Percentiles rank a stretch among this genome's conserved stretches.
phyloP scores from a whole-genome alignment of 2,797 vertebrate genomes.

The Enteromius radiatus region DNA sequence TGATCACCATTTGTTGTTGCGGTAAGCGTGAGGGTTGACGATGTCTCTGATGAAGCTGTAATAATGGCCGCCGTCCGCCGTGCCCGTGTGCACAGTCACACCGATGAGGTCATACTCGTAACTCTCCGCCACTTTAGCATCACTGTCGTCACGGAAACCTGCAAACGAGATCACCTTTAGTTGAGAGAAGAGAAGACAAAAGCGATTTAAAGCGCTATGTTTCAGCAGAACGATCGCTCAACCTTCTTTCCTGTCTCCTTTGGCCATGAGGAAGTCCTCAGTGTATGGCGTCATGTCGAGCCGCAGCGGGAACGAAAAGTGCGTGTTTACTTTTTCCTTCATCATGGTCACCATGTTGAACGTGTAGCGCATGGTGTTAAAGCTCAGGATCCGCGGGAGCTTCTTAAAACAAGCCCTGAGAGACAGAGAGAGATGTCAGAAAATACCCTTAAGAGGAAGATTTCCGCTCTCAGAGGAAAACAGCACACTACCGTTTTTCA shows the following conservation, averaged over 20 bases:
- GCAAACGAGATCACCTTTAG: slow-evolving; percentile 14
- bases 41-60: slow-evolving; percentile 99
- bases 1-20: slow-evolving; percentile 95
- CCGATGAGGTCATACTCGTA: slow-evolving; percentile 98
- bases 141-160: slow-evolving; percentile 91
- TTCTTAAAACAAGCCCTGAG: slow-evolving; percentile 97
- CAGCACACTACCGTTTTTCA: slow-evolving; percentile 87
- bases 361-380: slow-evolving; percentile 99
- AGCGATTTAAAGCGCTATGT: background rate
- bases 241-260: slow-evolving; percentile 96
- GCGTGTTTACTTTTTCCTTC: slow-evolving; percentile 99
- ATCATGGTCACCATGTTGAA: slow-evolving; percentile 99
- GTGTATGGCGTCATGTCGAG: slow-evolving; percentile 99
- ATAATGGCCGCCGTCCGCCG: slow-evolving; percentile 97
- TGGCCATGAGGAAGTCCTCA: slow-evolving; percentile 98
- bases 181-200: background rate
- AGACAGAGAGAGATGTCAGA: background rate
- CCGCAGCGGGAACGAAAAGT: slow-evolving; percentile 97
- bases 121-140: slow-evolving; percentile 86
- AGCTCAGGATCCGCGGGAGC: slow-evolving; percentile 96
- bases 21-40: slow-evolving; percentile 95
- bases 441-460: background rate
- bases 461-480: background rate
- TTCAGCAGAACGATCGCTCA: background rate
- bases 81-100: slow-evolving; percentile 97